phyloP scores from a whole-genome alignment of 2,113 vertebrate species.

The Pandion haliaetus region DNA sequence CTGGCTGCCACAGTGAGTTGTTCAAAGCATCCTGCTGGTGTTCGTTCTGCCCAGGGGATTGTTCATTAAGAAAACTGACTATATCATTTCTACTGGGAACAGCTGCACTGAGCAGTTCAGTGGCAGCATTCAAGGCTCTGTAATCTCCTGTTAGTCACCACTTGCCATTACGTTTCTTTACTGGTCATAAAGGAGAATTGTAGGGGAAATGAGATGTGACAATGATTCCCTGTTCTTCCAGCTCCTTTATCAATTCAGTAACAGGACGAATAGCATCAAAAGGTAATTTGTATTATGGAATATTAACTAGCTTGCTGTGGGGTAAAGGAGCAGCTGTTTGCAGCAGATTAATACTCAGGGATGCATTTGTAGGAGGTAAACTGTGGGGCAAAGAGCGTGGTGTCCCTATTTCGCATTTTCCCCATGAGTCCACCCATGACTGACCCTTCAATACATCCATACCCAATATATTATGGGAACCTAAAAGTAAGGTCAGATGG shows the following conservation, averaged over 20 bases:
- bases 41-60: background rate
- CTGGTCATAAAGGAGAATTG: constrained; percentile 9
- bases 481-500: background rate
- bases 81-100: background rate
- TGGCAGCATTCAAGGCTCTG: background rate
- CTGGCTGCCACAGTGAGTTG: background rate
- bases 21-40: background rate
- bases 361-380: background rate
- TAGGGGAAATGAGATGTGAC: background rate
- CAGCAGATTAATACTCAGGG: background rate
- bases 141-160: background rate
- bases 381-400: background rate
- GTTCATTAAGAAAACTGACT: background rate
- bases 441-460: background rate
- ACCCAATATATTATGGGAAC: background rate
- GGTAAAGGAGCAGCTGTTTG: constrained; percentile 1
- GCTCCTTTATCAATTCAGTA: constrained; percentile 26
- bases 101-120: background rate
- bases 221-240: background rate
- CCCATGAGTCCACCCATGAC: background rate
- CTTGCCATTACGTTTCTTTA: background rate
- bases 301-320: background rate
- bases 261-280: background rate
- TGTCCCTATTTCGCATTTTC: background rate
- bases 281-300: background rate